Conservation (phyloP, 2,797 vertebrate species). For the Echiichthys vipera region DNA sequence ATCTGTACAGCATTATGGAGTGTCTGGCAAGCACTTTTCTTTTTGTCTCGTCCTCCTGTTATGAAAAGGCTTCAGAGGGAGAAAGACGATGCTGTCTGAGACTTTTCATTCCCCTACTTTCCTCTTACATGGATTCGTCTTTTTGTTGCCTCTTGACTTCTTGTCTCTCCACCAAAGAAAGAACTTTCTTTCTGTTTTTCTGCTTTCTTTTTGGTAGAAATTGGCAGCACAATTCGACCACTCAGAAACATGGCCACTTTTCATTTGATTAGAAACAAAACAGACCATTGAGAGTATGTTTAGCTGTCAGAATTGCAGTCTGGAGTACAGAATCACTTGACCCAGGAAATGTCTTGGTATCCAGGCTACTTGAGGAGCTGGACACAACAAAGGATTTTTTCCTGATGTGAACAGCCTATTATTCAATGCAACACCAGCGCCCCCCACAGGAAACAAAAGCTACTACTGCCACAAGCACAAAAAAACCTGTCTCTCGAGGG, state of each 20-base stretch:
- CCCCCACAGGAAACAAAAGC: constrained; percentile 39
- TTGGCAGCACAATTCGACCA: constrained; percentile 7
- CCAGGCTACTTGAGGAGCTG: constrained; percentile 34
- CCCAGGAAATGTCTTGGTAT: constrained; percentile 49
- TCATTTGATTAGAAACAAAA: constrained; percentile 39
- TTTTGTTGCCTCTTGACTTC: constrained; percentile 8
- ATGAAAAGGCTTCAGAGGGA: constrained; percentile 29
- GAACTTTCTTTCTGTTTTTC: constrained; percentile 9
- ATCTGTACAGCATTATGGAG: constrained; percentile 50
- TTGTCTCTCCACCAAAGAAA: constrained; percentile 37
- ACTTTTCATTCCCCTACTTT: constrained; percentile 13
- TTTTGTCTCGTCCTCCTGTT: constrained; percentile 48
- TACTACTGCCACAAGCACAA: constrained; percentile 26
- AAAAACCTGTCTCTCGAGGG: constrained; percentile 24
- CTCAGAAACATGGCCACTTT: background rate
- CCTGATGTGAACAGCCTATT: background rate
- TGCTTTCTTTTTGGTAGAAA: background rate
- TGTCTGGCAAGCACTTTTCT: constrained; percentile 38
- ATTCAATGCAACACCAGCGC: constrained; percentile 44
- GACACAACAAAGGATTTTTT: constrained; percentile 41
- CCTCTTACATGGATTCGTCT: background rate
- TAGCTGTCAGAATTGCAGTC: constrained; percentile 30
- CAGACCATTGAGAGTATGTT: constrained; percentile 20
- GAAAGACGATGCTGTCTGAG: constrained; percentile 8
- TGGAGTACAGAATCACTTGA: constrained; percentile 46